Evolutionary conservation across 2,888 invertebrate species (phyloP), one percentile per base, ranked within the genome.

Genomic region (Luperina nickerlii): DNA sequence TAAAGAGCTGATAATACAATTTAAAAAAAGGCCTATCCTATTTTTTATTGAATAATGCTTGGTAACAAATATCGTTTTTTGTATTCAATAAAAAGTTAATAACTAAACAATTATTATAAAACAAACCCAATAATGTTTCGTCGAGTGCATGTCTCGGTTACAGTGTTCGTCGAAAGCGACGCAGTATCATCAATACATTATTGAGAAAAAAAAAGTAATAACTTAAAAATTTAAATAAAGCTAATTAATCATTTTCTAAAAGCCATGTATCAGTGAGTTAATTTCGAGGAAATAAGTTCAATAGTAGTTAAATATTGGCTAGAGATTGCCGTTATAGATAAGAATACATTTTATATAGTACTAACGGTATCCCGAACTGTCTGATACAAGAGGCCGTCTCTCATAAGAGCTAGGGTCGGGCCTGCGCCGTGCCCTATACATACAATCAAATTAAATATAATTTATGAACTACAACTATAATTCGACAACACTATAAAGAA

Each of bases 1-100:
- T 96, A 96, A 96, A 96, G 97, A 97, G 96, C 97, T 95, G 96
- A 96, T 96, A 96, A 96, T 96, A 96, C 96, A 96, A 96, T 96
- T 96, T 93, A 95, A 96, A 96, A 94, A 96, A 96, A 96, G 92
- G 92, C 93, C 95, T 96, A 96, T 87, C 94, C 96, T 96, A 96
- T 95, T 93, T 95, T 95, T 96, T 94, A 96, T 96, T 96, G 96
- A 97, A 96, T 96, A 96, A 96, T 96, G 95, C 95, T 95, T 97
- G 97, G 97, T 97, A 97, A 97, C 97, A 97, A 96, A 96, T 96
- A 93, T 96, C 94, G 96, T 94, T 94, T 95, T 96, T 95, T 93
- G 94, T 95, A 96, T 96, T 96, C 95, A 96, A 97, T 96, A 96
- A 96, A 96, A 95, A 93, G 92, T 92, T 93, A 92, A 90, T 91